Percentiles rank a stretch among this genome's conserved stretches.
Conservation (phyloP, 1,140 invertebrate genomes). For the Diploscapter pachys region DNA sequence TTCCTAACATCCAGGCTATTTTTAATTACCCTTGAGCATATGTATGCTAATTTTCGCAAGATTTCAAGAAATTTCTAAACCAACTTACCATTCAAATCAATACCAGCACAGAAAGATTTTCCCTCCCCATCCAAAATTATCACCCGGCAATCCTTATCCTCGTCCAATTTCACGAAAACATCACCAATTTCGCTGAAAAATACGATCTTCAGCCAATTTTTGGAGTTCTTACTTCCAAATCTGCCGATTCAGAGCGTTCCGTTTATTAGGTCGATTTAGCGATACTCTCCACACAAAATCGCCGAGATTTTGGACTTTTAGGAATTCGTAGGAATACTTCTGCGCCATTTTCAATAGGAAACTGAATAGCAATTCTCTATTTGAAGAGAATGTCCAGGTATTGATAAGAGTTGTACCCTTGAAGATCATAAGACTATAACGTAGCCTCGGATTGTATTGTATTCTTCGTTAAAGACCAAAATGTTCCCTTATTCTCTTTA, state of each 20-base stretch:
- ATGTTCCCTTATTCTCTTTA: too few relatives aligned
- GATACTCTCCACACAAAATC: background rate
- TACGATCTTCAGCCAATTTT: background rate
- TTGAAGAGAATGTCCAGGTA: too few relatives aligned
- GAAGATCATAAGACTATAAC: too few relatives aligned
- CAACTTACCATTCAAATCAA: background rate
- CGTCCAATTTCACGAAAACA: background rate
- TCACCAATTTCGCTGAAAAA: constrained; percentile 4
- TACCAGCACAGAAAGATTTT: background rate
- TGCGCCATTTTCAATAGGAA: too few relatives aligned
- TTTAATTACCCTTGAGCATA: background rate
- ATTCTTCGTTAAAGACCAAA: too few relatives aligned
- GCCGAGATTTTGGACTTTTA: background rate
- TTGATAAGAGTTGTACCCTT: too few relatives aligned
- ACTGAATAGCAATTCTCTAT: too few relatives aligned
- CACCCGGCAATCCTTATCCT: background rate
- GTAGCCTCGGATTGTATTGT: too few relatives aligned
- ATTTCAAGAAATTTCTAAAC: background rate
- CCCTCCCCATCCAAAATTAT: background rate
- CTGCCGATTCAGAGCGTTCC: background rate
- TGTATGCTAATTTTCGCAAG: background rate
- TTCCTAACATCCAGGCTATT: background rate
- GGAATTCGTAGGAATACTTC: background rate
- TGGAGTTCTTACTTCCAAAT: background rate
- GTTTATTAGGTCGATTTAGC: background rate